Evolutionary conservation across 2,113 vertebrate genomes (phyloP), one percentile per base, ranked within the genome.

Genomic region (Tursiops truncatus): DNA sequence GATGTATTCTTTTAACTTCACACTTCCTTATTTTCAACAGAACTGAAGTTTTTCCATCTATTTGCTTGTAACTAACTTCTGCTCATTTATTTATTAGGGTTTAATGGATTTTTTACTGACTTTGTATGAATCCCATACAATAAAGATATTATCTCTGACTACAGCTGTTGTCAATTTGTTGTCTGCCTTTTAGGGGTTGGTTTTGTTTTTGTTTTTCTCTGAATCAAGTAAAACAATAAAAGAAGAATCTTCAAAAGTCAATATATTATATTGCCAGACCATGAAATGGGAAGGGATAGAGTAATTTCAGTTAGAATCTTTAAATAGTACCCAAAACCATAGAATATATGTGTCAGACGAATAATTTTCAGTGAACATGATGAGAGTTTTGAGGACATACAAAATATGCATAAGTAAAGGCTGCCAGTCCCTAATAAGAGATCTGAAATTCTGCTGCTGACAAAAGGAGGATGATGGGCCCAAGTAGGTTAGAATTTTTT

Each of bases 221-320:
- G 68, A 93, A 62, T 77, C 77, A 71, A 86, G 15, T 41, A 85
- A 97, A 96, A 81, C n/a, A 86, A 89, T 41, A 76, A 92, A 89
- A 89, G 26, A 89, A 71, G 47, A 86, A 82, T 47, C 47, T 84
- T 81, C 76, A 91, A 93, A 62, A 77, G 21, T 60, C 47, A 96
- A 91, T 74, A 31, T n/a, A 92, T 68, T 67, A 31, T 56, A 91
- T 91, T 93, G 28, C 9, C 10, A 94, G 50, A 41, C 56, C 50
- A 95, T 60, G 87, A 94, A 94, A 56, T 71, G 8, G 26, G 26
- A 83, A 31, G 1, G 1, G 10, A 93, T 13, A 96, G 38, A 91
- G 10, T 31, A 95, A 58, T 83, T 67, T 95, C 63, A 83, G 15
- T 80, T 21, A 94, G 50, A 92, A 81, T 47, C 15, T 94, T 84